These are phyloP conservation scores for Acleris holmiana DNA, from an alignment of 2,888 invertebrate genomes.

Conservation along the genomic window DNA sequence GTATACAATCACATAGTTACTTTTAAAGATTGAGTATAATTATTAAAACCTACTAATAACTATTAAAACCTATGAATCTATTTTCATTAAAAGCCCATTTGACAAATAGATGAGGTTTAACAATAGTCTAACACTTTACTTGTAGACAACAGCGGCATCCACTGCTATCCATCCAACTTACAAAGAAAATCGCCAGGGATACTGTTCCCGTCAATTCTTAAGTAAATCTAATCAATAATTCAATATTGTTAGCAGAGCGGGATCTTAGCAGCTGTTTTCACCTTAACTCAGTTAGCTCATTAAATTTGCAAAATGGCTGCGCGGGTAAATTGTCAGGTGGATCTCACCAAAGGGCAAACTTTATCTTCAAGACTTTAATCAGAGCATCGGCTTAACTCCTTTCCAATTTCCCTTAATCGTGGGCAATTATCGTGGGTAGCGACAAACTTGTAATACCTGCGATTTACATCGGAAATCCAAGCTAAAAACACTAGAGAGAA, in stretches of 20 bases:
- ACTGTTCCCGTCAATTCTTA: neutral
- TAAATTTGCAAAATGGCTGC: conserved; percentile 28
- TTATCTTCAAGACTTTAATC: conserved; percentile 36
- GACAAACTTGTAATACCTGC: conserved; percentile 31
- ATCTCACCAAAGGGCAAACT: conserved; percentile 35
- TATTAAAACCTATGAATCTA: no score
- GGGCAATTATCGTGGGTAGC: conserved; percentile 32
- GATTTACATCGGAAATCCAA: conserved; percentile 29
- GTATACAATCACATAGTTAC: no score
- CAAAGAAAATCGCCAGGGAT: neutral
- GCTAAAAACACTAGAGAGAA: conserved; percentile 6
- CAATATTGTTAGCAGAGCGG: conserved; percentile 18
- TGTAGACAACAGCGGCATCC: neutral
- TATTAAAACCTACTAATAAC: no score
- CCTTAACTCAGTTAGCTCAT: conserved; percentile 31
- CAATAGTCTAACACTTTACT: no score
- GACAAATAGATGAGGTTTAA: no score
- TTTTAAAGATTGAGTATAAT: no score
- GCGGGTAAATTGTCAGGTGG: conserved; percentile 31
- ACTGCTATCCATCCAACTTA: neutral
- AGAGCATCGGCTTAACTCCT: conserved; percentile 34
- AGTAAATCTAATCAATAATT: conserved; percentile 21
- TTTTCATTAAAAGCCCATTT: no score
- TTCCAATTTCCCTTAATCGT: conserved; percentile 38
- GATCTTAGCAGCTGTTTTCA: conserved; percentile 29